These are phyloP conservation scores for Acromyrmex charruanus DNA, from an alignment of 1,140 invertebrate species.

Conservation along the genomic window DNA sequence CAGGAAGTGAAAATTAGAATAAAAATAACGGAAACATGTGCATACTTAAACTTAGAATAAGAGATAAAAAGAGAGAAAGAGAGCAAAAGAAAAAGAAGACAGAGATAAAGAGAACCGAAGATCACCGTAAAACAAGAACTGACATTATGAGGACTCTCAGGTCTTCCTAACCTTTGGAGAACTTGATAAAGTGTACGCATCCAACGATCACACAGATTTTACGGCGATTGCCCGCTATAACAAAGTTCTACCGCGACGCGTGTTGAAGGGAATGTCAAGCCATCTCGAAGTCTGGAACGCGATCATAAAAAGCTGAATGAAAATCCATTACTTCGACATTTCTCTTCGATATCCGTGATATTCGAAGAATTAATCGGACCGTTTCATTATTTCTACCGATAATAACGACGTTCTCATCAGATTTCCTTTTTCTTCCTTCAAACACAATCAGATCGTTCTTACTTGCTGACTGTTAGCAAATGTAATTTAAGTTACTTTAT, in stretches of 20 bases:
- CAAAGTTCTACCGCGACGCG: constrained; percentile 70
- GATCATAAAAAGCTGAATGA: constrained; percentile 75
- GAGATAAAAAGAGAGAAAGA: background rate
- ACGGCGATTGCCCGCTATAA: constrained; percentile 74
- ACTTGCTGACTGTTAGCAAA: constrained; percentile 17
- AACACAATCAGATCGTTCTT: constrained; percentile 32
- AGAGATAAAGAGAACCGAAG: constrained; percentile 4
- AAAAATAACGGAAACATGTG: background rate
- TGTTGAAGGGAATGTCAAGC: constrained; percentile 65
- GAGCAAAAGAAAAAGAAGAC: no score
- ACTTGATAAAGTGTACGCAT: constrained; percentile 64
- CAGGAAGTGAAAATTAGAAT: background rate
- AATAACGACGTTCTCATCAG: constrained; percentile 44
- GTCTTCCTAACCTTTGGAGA: constrained; percentile 39
- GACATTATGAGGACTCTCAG: constrained; percentile 24
- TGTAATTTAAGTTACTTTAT: constrained; percentile 4
- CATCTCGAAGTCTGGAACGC: constrained; percentile 54
- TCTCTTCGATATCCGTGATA: constrained; percentile 49
- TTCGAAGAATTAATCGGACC: constrained; percentile 59
- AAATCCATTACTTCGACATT: constrained; percentile 70
- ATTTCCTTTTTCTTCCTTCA: constrained; percentile 7
- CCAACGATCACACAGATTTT: constrained; percentile 72
- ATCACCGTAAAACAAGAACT: constrained; percentile 35
- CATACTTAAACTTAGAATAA: background rate
- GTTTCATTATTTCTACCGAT: constrained; percentile 59